Evolutionary conservation across 2,888 invertebrate species (phyloP).

Genomic region (Trichogramma evanescens): DNA sequence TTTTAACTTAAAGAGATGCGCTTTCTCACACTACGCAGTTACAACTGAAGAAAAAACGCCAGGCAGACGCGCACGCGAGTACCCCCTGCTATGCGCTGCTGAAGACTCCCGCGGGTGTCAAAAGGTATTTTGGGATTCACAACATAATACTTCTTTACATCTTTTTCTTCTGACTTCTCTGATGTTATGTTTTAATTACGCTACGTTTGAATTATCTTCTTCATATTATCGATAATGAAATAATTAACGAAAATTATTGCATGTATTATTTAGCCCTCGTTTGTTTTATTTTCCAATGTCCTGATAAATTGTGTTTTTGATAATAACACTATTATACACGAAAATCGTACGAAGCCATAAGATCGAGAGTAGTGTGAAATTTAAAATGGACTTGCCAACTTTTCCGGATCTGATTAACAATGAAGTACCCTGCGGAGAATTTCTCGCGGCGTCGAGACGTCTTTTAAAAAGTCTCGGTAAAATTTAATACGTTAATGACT

Average conservation of each 20-base stretch:
- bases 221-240: no score
- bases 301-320: background rate
- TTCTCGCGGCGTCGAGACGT: constrained; percentile 57
- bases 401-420: constrained; percentile 55
- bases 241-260: no score
- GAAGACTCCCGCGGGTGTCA: background rate
- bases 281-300: no score
- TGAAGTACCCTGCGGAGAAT: constrained; percentile 56
- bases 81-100: constrained; percentile 8
- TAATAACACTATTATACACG: background rate
- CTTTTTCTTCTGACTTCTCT: no score
- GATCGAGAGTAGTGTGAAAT: background rate
- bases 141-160: no score
- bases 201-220: no score
- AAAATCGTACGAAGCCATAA: background rate
- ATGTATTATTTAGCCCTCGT: no score
- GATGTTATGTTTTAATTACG: no score
- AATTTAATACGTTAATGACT: constrained; percentile 2
- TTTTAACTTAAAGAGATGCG: background rate
- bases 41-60: background rate
- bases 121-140: no score
- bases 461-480: constrained; percentile 61
- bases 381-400: constrained; percentile 9
- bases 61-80: background rate
- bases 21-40: background rate